These are phyloP conservation scores for Setipinna tenuifilis DNA, from an alignment of 2,797 vertebrate species.

Conservation along the genomic window DNA sequence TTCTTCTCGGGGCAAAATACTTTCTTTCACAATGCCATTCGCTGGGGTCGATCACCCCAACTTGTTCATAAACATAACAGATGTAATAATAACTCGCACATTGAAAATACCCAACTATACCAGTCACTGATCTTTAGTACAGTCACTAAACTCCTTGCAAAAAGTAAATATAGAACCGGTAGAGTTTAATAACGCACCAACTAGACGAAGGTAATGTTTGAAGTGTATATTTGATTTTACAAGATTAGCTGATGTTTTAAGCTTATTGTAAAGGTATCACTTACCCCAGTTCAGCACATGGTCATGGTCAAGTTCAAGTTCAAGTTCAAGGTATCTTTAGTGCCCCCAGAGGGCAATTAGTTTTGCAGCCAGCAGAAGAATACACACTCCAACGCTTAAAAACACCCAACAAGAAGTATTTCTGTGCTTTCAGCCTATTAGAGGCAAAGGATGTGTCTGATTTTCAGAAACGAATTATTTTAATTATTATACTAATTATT, in stretches of 20 bases:
- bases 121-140: background rate
- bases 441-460: too few relatives aligned
- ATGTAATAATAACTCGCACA: background rate
- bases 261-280: background rate
- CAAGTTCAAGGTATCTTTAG: too few relatives aligned
- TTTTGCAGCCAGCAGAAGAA: too few relatives aligned
- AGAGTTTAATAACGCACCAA: background rate
- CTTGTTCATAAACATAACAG: background rate
- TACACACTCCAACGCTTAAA: too few relatives aligned
- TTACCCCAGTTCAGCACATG: background rate
- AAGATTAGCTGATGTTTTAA: background rate
- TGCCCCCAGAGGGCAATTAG: too few relatives aligned
- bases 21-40: background rate
- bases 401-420: too few relatives aligned
- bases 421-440: too few relatives aligned
- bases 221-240: background rate
- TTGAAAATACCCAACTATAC: background rate
- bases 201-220: background rate
- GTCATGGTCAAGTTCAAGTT: too few relatives aligned
- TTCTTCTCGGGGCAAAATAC: too few relatives aligned
- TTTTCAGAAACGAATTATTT: too few relatives aligned
- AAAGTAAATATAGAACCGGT: background rate
- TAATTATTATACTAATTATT: too few relatives aligned
- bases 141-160: background rate
- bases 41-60: background rate